Evolutionary conservation across 2,113 vertebrate species (phyloP), one percentile per base, ranked within the genome.

Genomic region (Acanthisitta chloris): DNA sequence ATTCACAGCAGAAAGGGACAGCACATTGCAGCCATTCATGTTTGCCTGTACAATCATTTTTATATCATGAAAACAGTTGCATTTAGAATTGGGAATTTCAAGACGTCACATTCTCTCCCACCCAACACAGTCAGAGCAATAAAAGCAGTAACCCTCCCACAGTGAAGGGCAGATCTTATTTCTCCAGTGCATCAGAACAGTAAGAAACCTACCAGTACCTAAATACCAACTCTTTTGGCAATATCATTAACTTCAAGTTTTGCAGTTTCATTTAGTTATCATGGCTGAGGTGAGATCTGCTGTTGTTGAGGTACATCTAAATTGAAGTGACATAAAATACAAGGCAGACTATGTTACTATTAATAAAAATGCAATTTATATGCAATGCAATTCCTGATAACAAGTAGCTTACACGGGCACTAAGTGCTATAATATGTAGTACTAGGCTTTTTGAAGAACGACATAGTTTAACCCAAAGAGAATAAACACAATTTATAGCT

Each of bases 261-360:
- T 96, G 69, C 86, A 94, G 89, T 97, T 97, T 82, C 96, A 96
- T 96, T 95, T 96, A 86, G 54, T 90, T 90, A 76, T 21, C 90
- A 71, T 40, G 76, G 84, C 80, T 96, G 91, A 96, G 74, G 45
- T 76, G 65, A 85, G 81, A 92, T 69, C 51, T 36, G 42, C 42
- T 51, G 5, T 16, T 92, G 34, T 66, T 89, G 92, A 94, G 45
- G 46, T 82, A 73, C n/a, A 59, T 72, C 66, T 92, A 94, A 94
- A 86, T 93, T 92, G 80, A 95, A 97, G 85, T 79, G 58, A 78
- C 38, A 92, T 52, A 74, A 96, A 96, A 80, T 33, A 76, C 31
- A 96, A 73, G 28, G 33, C 74, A 94, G 81, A 43, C 19, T 54
- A 48, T 74, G 33, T 54, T 66, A 59, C 45, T 83, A 57, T 77